Percentiles rank a stretch among this genome's conserved stretches.
Evolutionary conservation across 2,113 vertebrate genomes (phyloP).

Genomic region (Indicator maculatus): DNA sequence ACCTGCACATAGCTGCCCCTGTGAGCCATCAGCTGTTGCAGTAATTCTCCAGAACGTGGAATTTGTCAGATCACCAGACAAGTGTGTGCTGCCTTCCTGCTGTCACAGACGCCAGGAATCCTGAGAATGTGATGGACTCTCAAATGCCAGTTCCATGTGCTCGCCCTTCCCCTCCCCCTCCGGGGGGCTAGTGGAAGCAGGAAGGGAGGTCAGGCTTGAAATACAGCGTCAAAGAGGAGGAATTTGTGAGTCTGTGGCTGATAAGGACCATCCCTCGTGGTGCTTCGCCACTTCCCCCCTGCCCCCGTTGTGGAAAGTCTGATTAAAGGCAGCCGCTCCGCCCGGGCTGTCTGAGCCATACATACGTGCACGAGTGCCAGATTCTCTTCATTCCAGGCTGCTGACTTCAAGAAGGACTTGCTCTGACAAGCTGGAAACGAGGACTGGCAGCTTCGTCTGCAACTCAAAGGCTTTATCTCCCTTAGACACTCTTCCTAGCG

Average conservation of each 20-base stretch:
- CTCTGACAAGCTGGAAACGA: slow-evolving; percentile 67
- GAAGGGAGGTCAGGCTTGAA: background rate
- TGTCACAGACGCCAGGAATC: background rate
- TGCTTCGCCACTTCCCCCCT: background rate
- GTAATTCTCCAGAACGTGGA: background rate
- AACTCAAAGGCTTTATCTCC: slow-evolving; percentile 54
- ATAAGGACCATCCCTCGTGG: background rate
- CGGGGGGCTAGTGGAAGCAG: background rate
- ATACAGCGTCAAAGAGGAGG: background rate
- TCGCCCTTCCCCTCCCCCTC: background rate
- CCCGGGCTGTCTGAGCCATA: slow-evolving; percentile 25
- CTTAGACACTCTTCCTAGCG: slow-evolving; percentile 13
- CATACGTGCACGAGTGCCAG: slow-evolving; percentile 51
- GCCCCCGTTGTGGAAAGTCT: slow-evolving; percentile 2
- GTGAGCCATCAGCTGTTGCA: slow-evolving; percentile 9
- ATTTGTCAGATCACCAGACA: background rate
- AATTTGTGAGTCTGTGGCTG: background rate
- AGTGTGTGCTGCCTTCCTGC: background rate
- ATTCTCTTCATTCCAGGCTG: slow-evolving; percentile 72
- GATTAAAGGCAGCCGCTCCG: slow-evolving; percentile 34
- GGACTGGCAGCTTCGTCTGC: slow-evolving; percentile 35
- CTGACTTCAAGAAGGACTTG: slow-evolving; percentile 67
- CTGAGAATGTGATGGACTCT: background rate
- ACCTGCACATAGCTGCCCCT: background rate
- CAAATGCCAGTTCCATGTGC: background rate